Evolutionary conservation across 1,140 invertebrate species (phyloP), one percentile per base, ranked within the genome.

Genomic region (Drosophila serrata): DNA sequence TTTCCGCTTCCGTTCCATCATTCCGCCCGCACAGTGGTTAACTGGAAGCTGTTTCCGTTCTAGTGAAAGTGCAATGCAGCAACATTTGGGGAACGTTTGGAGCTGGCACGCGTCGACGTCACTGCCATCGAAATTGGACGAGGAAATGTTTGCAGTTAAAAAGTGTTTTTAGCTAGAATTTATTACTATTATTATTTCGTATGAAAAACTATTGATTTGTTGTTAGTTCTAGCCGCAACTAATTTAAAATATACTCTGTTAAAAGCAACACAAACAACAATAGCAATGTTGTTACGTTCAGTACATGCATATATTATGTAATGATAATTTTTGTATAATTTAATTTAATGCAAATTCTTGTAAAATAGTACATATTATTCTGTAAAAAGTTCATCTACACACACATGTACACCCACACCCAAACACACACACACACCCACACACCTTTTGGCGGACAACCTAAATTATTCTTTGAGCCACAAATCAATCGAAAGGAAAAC

Each of bases 1-100:
- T 53, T 43, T 60, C 13, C 45, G 59, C 46, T 56, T 61, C 37
- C 61, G 27, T 39, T 56, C 3, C 37, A 22, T 39, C 35, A 29
- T 39, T 43, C 31, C 49, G 24, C 62, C 92, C 84, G 9, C 49
- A 13, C 68, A 92, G 91, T 92, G 91, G 91, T 92, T 92, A 92
- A 92, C 82, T 92, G 91, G 91, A 92, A 92, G 78, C 81, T 88
- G 73, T 92, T 91, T 90, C 91, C 87, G 56, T 92, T 92, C 84
- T 92, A 92, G 79, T 67, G 69, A 69, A 80, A 91, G 69, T 63
- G 78, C 67, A 76, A 46, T 27, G 39, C 73, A 33, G 35, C 62
- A 70, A 61, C 15, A 56, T 33, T 33, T 46, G 51, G 27, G 76
- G 51, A 76, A 73, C 76, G 60, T 80, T 79, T 79, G 81, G 81